Evolutionary conservation across 1,140 invertebrate species (phyloP).

Genomic region (Drosophila grimshawi): DNA sequence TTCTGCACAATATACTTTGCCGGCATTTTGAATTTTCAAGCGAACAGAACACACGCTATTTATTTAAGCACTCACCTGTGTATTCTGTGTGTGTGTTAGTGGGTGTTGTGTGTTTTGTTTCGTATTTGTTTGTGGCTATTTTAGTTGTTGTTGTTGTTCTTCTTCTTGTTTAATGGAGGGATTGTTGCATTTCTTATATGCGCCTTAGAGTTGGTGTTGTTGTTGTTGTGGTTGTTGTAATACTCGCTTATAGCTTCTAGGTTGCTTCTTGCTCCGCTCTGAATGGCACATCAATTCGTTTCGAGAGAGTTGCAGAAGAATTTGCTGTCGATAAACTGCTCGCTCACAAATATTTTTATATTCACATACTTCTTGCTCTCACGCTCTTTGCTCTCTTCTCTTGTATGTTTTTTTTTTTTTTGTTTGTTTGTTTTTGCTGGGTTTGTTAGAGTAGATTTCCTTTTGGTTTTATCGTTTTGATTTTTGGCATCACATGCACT

Average conservation of each 20-base stretch:
- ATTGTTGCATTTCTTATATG: conserved; percentile 62
- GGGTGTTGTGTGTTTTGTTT: neutral
- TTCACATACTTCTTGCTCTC: conserved; percentile 55
- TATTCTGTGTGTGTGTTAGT: conserved; percentile 27
- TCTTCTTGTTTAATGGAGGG: conserved; percentile 70
- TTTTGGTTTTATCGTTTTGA: conserved; percentile 30
- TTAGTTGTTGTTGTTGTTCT: conserved; percentile 35
- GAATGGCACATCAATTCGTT: conserved; percentile 73
- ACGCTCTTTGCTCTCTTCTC: conserved; percentile 12
- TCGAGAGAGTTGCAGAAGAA: conserved; percentile 22
- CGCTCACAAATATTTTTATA: conserved; percentile 36
- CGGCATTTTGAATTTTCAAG: neutral
- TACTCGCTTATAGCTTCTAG: conserved; percentile 78
- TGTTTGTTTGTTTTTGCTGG: conserved; percentile 7
- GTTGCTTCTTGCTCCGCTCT: conserved; percentile 59
- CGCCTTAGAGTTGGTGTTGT: conserved; percentile 46
- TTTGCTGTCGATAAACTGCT: conserved; percentile 29
- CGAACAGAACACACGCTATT: neutral
- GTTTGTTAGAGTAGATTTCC: conserved; percentile 19
- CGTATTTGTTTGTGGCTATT: neutral
- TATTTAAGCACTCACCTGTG: conserved; percentile 40
- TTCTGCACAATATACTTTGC: neutral
- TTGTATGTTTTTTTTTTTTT: neutral
- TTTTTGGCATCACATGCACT: conserved; percentile 75
- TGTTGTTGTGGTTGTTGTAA: conserved; percentile 55